Conservation (phyloP, 2,797 vertebrate species). For the Peromyscus attwateri region DNA sequence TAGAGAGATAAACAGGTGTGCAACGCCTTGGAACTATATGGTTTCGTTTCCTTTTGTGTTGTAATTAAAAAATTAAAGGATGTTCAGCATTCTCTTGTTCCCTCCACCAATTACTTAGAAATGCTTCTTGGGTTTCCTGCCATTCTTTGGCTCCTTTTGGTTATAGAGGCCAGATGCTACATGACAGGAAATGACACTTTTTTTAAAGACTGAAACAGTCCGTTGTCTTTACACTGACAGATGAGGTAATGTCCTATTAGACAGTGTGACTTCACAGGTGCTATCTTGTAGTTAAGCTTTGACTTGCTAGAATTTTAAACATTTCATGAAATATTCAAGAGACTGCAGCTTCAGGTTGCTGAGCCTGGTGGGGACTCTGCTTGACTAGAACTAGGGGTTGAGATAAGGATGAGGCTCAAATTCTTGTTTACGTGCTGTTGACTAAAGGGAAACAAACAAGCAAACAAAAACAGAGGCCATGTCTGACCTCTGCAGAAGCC, state of each 20-base stretch:
- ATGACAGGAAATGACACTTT: slow-evolving; percentile 75
- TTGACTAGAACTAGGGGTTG: slow-evolving; percentile 55
- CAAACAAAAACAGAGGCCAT: background rate
- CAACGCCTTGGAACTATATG: slow-evolving; percentile 26
- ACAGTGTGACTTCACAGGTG: slow-evolving; percentile 68
- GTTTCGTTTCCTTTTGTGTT: slow-evolving; percentile 66
- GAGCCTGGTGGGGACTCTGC: slow-evolving; percentile 25
- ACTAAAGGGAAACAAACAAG: background rate
- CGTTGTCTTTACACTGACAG: slow-evolving; percentile 67
- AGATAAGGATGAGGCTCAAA: slow-evolving; percentile 56
- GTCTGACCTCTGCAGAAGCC: slow-evolving; percentile 1
- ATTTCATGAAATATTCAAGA: slow-evolving; percentile 76
- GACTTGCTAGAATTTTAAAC: slow-evolving; percentile 75
- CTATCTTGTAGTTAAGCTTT: slow-evolving; percentile 63
- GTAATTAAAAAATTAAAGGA: slow-evolving; percentile 75
- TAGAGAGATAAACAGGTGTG: slow-evolving; percentile 50
- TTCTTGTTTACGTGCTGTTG: slow-evolving; percentile 24
- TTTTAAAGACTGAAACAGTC: slow-evolving; percentile 64
- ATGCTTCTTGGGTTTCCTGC: slow-evolving; percentile 56
- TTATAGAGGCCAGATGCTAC: slow-evolving; percentile 76
- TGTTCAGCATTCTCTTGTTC: slow-evolving; percentile 60
- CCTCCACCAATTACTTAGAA: slow-evolving; percentile 66
- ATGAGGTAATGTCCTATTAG: slow-evolving; percentile 74
- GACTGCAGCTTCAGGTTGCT: slow-evolving; percentile 59
- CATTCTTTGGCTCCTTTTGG: slow-evolving; percentile 70